Evolutionary conservation across 2,888 invertebrate species (phyloP), one percentile per base, ranked within the genome.

Genomic region (Sinopyrophorus schimmeli): DNA sequence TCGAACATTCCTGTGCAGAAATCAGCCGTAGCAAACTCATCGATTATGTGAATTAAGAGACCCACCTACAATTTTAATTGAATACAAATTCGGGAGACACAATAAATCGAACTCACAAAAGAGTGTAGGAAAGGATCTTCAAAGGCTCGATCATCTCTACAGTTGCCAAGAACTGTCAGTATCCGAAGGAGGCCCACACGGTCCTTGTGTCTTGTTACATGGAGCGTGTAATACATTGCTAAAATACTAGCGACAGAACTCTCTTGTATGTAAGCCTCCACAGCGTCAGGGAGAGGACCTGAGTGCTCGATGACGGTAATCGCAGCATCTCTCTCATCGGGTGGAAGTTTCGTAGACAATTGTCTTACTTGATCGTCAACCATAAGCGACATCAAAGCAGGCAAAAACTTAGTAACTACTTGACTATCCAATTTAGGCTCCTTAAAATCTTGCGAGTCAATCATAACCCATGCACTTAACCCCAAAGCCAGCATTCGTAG

Each of bases 81-180:
- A n/a, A 48, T 5, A 48, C 3, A 18, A 18, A 5, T 18, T 5
- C 3, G 18, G 18, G 4, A 18, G 18, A 18, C 3, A 24, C n/a
- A 24, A 24, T 15, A n/a, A 31, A 31, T 31, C 44, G 16, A 31
- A 32, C 63, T 70, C 64, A 90, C 91, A 62, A 97, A 76, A 7
- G 92, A 91, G 77, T 97, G 96, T 44, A 97, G 74, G 71, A 94
- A 95, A 3, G 94, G 94, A 76, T 97, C 96, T 70, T 95, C 94
- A 70, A 92, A 95, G 1, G 95, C 91, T 53, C 93, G 79, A 62
- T 94, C 92, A 64, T 89, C 90, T 72, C 93, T 92, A 69, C 93
- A 94, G 66, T 87, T 88, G 0, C 93, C 89, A 30, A 97, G 76
- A 40, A 92, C 90, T 3, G 93, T 92, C n/a, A 96, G 75, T 11